phyloP scores from a whole-genome alignment of 2,113 vertebrate species.

The human region GRCh38 chr11:100217001-100217500 shows the following conservation, averaged over 20 bases:
- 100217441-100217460: not conserved
- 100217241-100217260: not conserved
- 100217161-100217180: not conserved
- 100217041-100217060: not conserved
- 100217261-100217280: not conserved
- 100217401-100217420: not conserved
- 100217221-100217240: not conserved
- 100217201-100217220: no score
- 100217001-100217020: not conserved
- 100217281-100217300: not conserved
- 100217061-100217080: not conserved
- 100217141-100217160: not conserved
- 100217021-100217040: not conserved
- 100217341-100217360: not conserved
- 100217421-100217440: not conserved
- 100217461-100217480: not conserved
- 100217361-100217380: not conserved
- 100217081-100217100: not conserved
- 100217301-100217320: not conserved
- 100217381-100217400: not conserved
- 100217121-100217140: not conserved
- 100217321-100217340: not conserved
- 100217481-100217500: not conserved
- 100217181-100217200: not conserved
- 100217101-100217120: not conserved